A percentile compares a stretch with the other conserved stretches of the same genome.
Evolutionary conservation across 2,113 vertebrate genomes (phyloP).

Genomic region (Bucco capensis): DNA sequence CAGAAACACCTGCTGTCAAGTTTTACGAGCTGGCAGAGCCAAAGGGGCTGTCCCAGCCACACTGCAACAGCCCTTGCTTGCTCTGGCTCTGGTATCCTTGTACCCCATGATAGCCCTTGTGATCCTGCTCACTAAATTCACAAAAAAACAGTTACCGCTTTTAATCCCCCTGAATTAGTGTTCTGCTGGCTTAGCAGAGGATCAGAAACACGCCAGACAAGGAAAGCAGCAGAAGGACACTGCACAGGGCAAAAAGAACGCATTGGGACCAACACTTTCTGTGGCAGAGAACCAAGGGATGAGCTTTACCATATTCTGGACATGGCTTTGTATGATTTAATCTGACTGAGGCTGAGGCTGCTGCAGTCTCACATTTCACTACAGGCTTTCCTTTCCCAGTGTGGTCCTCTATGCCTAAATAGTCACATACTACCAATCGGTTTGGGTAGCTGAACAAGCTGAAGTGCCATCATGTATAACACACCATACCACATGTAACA

Average conservation of each 20-base stretch:
- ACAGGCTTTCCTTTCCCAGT: background rate
- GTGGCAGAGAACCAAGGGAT: background rate
- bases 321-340: background rate
- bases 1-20: background rate
- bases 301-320: background rate
- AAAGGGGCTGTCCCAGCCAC: background rate
- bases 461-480: background rate
- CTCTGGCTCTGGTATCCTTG: background rate
- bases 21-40: background rate
- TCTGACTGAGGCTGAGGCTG: background rate
- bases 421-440: background rate
- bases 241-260: background rate
- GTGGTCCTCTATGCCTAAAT: background rate
- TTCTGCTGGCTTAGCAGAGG: background rate
- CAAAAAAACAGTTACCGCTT: background rate
- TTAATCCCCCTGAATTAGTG: background rate
- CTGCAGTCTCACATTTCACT: background rate
- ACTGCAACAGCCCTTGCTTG: background rate
- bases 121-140: background rate
- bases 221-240: background rate
- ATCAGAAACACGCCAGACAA: background rate
- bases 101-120: background rate
- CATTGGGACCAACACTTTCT: background rate
- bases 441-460: background rate
- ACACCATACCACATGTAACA: background rate